Evolutionary conservation across 2,888 invertebrate species (phyloP).

Genomic region (Neoitamus cyanurus): DNA sequence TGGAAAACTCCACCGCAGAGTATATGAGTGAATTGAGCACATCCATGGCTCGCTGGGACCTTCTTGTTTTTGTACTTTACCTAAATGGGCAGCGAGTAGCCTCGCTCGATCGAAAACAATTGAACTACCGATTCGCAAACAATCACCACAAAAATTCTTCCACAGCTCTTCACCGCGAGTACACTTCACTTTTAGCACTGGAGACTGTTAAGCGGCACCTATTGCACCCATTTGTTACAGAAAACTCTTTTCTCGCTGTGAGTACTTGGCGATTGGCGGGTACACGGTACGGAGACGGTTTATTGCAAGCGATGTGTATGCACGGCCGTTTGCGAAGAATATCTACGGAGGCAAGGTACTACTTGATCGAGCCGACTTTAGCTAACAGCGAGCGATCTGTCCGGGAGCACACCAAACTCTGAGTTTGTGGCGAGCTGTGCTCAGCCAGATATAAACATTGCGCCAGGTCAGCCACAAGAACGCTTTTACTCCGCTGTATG

Average conservation of each 20-base stretch:
- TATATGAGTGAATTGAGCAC: constrained; percentile 47
- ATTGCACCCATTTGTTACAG: not conserved
- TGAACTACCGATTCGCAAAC: not conserved
- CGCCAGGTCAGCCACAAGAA: constrained; percentile 24
- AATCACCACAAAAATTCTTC: not conserved
- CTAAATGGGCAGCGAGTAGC: not conserved
- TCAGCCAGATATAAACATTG: constrained; percentile 27
- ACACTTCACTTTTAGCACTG: not conserved
- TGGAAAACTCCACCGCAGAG: constrained; percentile 50
- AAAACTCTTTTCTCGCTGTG: not conserved
- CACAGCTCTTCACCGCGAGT: not conserved
- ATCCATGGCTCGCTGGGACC: constrained; percentile 33
- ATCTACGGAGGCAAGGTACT: no score
- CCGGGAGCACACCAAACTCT: not conserved
- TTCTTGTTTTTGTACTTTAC: not conserved
- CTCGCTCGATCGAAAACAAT: not conserved
- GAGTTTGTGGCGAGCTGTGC: not conserved
- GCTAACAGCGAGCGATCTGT: not conserved
- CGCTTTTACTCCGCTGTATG: constrained; percentile 11
- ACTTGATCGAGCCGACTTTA: not conserved
- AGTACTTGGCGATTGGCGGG: not conserved
- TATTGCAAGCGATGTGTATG: not conserved
- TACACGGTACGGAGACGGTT: not conserved
- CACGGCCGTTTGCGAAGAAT: not conserved
- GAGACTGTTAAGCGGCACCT: not conserved